Evolutionary conservation across 2,888 invertebrate species (phyloP).

Genomic region (Anoncus sp.): DNA sequence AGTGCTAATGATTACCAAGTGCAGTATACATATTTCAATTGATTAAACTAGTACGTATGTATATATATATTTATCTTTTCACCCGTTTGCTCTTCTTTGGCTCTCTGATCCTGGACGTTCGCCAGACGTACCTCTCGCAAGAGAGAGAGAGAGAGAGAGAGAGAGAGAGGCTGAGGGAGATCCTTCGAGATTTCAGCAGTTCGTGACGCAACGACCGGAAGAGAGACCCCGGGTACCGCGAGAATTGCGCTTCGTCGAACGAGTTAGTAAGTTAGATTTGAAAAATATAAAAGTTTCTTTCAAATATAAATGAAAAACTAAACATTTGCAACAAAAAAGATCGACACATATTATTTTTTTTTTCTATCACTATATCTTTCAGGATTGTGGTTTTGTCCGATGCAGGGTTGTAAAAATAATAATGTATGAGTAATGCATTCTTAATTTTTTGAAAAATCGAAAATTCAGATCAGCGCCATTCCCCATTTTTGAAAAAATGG

Average conservation of each 20-base stretch:
- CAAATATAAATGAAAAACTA: constrained; percentile 6
- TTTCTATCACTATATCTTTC: not conserved
- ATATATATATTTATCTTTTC: constrained; percentile 19
- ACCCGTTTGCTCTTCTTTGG: constrained; percentile 30
- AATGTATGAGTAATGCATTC: no score
- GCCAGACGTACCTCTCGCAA: constrained; percentile 53
- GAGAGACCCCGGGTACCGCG: constrained; percentile 47
- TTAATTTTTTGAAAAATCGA: no score
- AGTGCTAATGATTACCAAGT: no score
- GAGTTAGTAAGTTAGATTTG: constrained; percentile 49
- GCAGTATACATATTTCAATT: no score
- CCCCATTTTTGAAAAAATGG: no score
- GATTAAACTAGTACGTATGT: not conserved
- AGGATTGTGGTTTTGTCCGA: not conserved
- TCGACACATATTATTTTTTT: not conserved
- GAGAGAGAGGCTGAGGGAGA: constrained; percentile 28
- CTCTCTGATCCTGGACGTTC: constrained; percentile 59
- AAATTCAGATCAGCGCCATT: no score
- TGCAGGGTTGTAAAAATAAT: no score
- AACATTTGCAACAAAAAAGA: not conserved
- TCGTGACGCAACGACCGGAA: constrained; percentile 60
- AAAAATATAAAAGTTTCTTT: constrained; percentile 17
- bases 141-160: constrained; percentile 9
- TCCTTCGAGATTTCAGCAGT: constrained; percentile 56
- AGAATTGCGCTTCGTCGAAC: constrained; percentile 47